A percentile compares a stretch with the other conserved stretches of the same genome.
These are phyloP conservation scores for Procambarus virginalis DNA, from an alignment of 1,140 invertebrate species.

Conservation along the genomic window DNA sequence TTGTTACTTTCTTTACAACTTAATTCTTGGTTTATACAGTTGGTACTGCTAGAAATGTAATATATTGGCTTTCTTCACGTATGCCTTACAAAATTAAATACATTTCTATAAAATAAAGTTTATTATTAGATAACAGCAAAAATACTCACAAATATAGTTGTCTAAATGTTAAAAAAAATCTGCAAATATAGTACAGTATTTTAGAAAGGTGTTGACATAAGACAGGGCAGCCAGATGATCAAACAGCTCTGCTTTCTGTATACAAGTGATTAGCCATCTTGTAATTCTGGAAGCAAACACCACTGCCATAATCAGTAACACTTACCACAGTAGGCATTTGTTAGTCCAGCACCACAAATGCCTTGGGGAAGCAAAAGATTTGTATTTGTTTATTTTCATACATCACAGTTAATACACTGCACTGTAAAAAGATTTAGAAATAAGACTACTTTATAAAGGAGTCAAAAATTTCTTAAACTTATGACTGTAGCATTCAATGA, in stretches of 20 bases:
- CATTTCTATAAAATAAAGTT: not conserved
- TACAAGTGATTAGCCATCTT: constrained; percentile 10
- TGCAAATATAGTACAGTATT: not conserved
- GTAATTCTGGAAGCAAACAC: constrained; percentile 15
- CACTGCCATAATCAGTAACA: not conserved
- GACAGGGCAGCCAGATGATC: constrained; percentile 21
- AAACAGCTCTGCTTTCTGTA: constrained; percentile 6
- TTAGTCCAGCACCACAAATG: constrained; percentile 16
- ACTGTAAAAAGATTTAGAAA: constrained; percentile 34
- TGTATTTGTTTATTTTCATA: constrained; percentile 17
- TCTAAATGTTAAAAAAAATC: not conserved
- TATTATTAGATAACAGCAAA: not conserved
- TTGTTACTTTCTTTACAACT: not conserved
- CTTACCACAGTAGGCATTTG: not conserved
- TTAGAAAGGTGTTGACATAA: not conserved
- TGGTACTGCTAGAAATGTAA: not conserved
- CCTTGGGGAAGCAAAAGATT: constrained; percentile 15
- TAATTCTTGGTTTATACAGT: not conserved
- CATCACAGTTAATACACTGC: constrained; percentile 41
- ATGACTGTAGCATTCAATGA: constrained; percentile 45
- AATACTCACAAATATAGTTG: too few relatives aligned
- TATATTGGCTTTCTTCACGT: not conserved
- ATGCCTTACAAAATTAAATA: not conserved
- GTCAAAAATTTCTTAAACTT: constrained; percentile 56
- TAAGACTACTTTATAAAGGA: constrained; percentile 55